Evolutionary conservation across 2,797 vertebrate genomes (phyloP).

Genomic region (Sebastes reedi): DNA sequence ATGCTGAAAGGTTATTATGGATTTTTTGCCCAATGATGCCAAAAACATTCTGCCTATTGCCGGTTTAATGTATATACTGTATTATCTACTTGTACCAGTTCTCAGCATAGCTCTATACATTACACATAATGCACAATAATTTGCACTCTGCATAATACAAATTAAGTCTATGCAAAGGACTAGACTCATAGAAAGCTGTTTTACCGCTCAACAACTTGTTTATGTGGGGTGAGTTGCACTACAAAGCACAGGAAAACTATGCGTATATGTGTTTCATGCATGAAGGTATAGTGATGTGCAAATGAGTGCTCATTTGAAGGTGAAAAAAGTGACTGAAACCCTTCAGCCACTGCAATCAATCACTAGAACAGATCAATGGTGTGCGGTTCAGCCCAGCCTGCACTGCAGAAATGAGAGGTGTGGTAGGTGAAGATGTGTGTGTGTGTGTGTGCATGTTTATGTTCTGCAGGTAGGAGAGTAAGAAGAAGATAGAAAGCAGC

Average conservation of each 20-base stretch:
- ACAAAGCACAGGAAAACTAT: neutral
- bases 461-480: constrained; percentile 4
- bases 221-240: neutral
- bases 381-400: constrained; percentile 37
- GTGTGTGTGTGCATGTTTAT: neutral
- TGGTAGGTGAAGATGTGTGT: constrained; percentile 1
- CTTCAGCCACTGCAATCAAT: constrained; percentile 61
- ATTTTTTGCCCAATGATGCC: no score
- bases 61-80: neutral
- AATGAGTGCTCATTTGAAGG: constrained; percentile 36
- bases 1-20: no score
- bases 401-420: constrained; percentile 56
- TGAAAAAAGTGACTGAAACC: constrained; percentile 50
- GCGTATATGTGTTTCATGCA: neutral
- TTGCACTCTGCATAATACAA: constrained; percentile 3
- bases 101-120: neutral
- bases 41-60: no score
- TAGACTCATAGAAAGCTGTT: constrained; percentile 15
- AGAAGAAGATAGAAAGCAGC: constrained; percentile 14
- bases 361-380: constrained; percentile 64
- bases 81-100: constrained; percentile 3
- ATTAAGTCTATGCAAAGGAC: neutral
- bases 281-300: constrained; percentile 8
- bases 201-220: neutral
- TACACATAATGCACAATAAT: constrained; percentile 3